Percentiles rank a stretch among this genome's conserved stretches.
Evolutionary conservation across 2,888 invertebrate species (phyloP).

Genomic region (Dorcus parallelipipedus): DNA sequence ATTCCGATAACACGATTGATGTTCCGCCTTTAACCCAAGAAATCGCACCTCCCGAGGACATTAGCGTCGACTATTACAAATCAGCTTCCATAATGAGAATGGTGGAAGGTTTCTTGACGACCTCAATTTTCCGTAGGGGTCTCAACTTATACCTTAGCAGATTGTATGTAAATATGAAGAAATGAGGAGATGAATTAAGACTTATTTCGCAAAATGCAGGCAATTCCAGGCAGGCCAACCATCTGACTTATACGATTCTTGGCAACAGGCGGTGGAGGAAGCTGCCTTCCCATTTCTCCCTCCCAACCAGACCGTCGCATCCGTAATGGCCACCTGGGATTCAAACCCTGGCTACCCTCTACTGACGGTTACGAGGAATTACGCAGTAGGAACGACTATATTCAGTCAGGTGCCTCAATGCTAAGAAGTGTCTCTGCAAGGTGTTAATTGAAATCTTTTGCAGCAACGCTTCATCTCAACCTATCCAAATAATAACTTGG

Average conservation of each 20-base stretch:
- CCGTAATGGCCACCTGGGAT: conserved; percentile 15
- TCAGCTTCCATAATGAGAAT: conserved; percentile 16
- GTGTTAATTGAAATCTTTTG: not conserved
- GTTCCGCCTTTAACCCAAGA: conserved; percentile 55
- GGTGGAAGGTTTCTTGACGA: conserved; percentile 13
- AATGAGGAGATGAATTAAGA: too few relatives aligned
- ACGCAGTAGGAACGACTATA: not conserved
- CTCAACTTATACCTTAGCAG: conserved; percentile 7
- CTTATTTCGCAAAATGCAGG: not conserved
- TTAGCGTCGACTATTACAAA: conserved; percentile 65
- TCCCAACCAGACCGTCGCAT: not conserved
- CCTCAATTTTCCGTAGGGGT: conserved; percentile 4
- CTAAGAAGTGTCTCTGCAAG: not conserved
- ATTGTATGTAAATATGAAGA: not conserved
- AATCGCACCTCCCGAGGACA: conserved; percentile 56
- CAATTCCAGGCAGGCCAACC: conserved; percentile 7
- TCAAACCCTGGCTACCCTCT: conserved; percentile 15
- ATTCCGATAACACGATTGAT: conserved; percentile 52
- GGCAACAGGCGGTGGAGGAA: conserved; percentile 7
- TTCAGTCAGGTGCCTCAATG: conserved; percentile 4
- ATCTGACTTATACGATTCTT: conserved; percentile 5
- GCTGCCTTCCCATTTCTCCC: not conserved
- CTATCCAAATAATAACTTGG: conserved; percentile 6
- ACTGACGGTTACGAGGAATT: conserved; percentile 12
- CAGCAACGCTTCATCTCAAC: conserved; percentile 4